Evolutionary conservation across 53 echinoderm and acorn worm species (phyloP).

Genomic region (Zoroaster sp.): DNA sequence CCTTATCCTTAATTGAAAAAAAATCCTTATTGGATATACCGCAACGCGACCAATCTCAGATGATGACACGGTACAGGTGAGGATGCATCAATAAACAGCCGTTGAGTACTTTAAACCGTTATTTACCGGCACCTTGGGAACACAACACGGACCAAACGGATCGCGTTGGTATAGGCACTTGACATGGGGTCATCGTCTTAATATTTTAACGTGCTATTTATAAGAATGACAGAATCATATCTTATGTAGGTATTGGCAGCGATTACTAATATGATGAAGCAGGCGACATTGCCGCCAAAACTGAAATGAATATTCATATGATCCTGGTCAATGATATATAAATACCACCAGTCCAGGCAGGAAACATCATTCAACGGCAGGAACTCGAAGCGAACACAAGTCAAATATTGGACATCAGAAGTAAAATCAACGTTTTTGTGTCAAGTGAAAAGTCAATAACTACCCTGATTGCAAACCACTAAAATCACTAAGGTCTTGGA

Average conservation of each 20-base stretch:
- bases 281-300: not conserved
- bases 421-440: not conserved
- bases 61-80: not conserved
- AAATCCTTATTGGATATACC: not conserved
- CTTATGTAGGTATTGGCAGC: not conserved
- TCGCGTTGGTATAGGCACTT: not conserved
- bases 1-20: not conserved
- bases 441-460: not conserved
- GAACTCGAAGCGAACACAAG: not conserved
- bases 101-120: not conserved
- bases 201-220: not conserved
- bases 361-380: not conserved
- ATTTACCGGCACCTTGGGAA: not conserved
- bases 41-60: not conserved
- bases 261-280: not conserved
- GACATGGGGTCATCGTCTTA: not conserved
- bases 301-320: not conserved
- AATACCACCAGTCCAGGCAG: not conserved
- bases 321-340: not conserved
- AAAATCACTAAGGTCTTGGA: not conserved
- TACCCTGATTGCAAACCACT: not conserved
- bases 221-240: not conserved
- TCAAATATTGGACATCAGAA: not conserved
- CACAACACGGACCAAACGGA: not conserved
- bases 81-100: not conserved